Percentiles rank a stretch among this genome's conserved stretches.
These are phyloP conservation scores for Nansenia antarctica DNA, from an alignment of 2,113 vertebrate genomes.

Conservation along the genomic window DNA sequence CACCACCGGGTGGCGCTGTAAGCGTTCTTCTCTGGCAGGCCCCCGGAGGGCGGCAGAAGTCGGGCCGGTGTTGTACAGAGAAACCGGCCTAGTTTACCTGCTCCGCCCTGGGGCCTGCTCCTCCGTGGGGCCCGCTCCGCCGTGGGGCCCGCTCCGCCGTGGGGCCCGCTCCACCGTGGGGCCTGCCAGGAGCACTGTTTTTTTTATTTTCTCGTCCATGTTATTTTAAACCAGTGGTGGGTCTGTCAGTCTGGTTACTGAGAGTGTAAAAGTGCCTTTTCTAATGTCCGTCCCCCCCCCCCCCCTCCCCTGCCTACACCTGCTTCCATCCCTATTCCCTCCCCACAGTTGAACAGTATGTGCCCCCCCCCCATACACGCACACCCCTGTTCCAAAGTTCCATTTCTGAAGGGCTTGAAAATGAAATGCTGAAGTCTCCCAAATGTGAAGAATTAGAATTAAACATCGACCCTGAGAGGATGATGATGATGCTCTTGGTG, in stretches of 20 bases:
- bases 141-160: background rate
- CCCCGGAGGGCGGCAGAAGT: conserved; percentile 38
- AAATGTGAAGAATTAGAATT: background rate
- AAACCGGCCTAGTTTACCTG: conserved; percentile 91
- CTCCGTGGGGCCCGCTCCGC: conserved; percentile 71
- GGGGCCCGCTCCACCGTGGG: conserved; percentile 61
- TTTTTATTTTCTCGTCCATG: background rate
- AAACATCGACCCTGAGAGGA: background rate
- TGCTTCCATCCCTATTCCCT: background rate
- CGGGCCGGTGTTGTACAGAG: conserved; percentile 96
- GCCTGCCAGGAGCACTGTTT: too few relatives aligned
- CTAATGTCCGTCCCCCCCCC: conserved; percentile 26
- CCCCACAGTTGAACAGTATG: background rate
- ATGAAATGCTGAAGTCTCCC: background rate
- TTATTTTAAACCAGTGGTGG: conserved; percentile 9
- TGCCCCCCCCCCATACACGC: background rate
- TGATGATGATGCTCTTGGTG: too few relatives aligned
- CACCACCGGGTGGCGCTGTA: conserved; percentile 69
- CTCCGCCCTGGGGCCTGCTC: conserved; percentile 29
- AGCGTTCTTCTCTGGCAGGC: conserved; percentile 9
- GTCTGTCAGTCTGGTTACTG: conserved; percentile 60
- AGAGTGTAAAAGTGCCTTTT: conserved; percentile 84
- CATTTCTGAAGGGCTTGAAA: background rate
- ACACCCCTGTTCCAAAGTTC: background rate
- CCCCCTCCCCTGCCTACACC: background rate